Evolutionary conservation across 2,888 invertebrate genomes (phyloP).

Genomic region (Philereme vetulata): DNA sequence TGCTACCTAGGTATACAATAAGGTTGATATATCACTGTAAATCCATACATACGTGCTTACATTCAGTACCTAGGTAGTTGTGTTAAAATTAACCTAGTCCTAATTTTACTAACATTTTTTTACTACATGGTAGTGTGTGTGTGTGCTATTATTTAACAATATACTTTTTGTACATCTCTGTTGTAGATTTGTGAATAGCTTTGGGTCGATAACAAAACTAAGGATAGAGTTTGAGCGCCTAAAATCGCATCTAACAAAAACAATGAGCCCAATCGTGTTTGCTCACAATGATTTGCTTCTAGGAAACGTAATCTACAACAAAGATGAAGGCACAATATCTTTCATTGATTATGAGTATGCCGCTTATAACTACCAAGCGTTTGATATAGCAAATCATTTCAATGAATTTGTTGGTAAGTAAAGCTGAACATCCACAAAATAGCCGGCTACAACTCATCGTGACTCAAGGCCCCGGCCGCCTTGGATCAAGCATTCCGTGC

Average conservation of each 20-base stretch:
- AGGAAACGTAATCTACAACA: conserved; percentile 95
- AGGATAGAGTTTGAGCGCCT: conserved; percentile 87
- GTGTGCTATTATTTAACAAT: conserved; percentile 31
- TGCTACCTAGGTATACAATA: no score
- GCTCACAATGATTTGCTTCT: conserved; percentile 98
- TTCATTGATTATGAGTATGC: conserved; percentile 99
- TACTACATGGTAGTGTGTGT: background rate
- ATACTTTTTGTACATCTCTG: conserved; percentile 48
- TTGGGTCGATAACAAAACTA: conserved; percentile 87
- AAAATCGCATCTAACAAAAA: conserved; percentile 85
- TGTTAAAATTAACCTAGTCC: no score
- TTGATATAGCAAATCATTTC: conserved; percentile 99
- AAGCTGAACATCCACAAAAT: background rate
- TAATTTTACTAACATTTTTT: background rate
- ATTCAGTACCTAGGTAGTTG: no score
- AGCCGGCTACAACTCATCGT: no score
- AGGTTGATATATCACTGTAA: no score
- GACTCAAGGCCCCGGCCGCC: no score
- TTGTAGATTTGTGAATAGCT: conserved; percentile 87
- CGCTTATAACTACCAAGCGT: conserved; percentile 96
- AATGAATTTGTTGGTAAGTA: conserved; percentile 96
- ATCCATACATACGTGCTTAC: no score
- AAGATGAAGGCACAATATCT: conserved; percentile 86
- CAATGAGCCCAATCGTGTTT: conserved; percentile 93
- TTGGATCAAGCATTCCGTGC: no score